Base-by-base conservation (phyloP, 1,140 invertebrate species). In the Dinothrombium tinctorium region DNA sequence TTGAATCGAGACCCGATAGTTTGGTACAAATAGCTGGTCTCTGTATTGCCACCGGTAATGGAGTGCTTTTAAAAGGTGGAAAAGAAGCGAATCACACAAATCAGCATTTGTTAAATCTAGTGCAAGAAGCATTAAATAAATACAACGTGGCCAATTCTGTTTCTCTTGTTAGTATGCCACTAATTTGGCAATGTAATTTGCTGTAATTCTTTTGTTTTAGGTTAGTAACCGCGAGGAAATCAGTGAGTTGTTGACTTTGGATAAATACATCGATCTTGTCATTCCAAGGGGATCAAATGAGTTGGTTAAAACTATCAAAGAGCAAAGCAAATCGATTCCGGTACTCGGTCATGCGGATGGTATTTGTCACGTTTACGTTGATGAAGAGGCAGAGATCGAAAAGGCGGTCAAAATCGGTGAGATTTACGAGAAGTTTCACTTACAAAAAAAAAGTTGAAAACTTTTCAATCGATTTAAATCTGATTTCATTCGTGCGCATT, bases 311-410 rank as follows among this genome's bases (percentile, higher is more conserved):
- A 73, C 61, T 43, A 94, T 95, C 43, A 86, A 94, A 55, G 63
- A 74, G 28, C 74, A 86, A 53, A 86, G 80, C 17, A 74, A 84
- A 48, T 61, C 56, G 42, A 96, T 98, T 52, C 92, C 92, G 0
- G 92, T 99, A 0, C 63, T 99, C 35, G 92, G 92, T 9, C 92
- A 99, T 59, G 83, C 87, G 41, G 92, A 98, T 63, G 92, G 92
- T 15, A 75, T 71, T 33, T 99, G 92, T 56, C 92, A 98, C 55
- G 86, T 98, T 2, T 99, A 83, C 55, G 64, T 98, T 25, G 92
- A 98, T 56, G 74, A 74, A 47, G 74, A 86, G 42, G 82, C 79
- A 1, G 80, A 96, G 56, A 56, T 76, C 1, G 54, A 67, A 0
- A 92, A 83, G 58, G 82, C 87, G 1, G 47, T 89, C 24, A 80